Percentiles rank a stretch among this genome's conserved stretches.
Conservation (phyloP, 1,140 invertebrate species). For the Eurosta solidaginis region DNA sequence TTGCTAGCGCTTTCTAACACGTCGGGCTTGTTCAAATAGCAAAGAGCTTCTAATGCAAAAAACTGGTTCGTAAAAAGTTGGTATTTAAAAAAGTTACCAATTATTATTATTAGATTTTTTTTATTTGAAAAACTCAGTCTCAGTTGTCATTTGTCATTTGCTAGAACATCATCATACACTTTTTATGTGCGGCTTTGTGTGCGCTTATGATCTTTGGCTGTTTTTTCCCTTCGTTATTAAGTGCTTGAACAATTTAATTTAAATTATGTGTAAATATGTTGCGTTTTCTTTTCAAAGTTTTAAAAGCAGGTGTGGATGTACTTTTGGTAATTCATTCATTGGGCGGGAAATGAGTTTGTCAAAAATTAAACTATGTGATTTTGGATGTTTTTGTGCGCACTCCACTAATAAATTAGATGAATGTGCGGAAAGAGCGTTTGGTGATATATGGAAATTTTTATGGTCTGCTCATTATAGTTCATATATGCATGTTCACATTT, state of each 20-base stretch:
- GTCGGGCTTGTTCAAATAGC: too few species aligned
- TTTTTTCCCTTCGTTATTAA: not conserved
- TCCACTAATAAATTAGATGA: not conserved
- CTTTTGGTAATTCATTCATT: not conserved
- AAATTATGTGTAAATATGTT: not conserved
- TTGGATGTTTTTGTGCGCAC: not conserved
- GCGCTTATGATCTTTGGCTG: not conserved
- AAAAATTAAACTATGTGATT: not conserved
- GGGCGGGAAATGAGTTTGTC: slow-evolving; percentile 28
- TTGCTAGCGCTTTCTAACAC: too few species aligned
- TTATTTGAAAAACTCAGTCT: not conserved
- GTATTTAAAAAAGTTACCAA: too few species aligned
- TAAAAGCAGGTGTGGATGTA: not conserved
- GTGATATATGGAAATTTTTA: not conserved
- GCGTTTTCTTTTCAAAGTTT: not conserved
- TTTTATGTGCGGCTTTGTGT: not conserved
- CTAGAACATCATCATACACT: not conserved
- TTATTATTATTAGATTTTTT: too few species aligned
- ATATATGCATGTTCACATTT: too few species aligned
- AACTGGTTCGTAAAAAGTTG: too few species aligned
- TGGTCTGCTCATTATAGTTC: not conserved
- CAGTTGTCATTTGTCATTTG: not conserved
- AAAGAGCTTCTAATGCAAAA: too few species aligned
- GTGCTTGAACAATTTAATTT: slow-evolving; percentile 29
- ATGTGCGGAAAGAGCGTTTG: not conserved